Base-by-base conservation (phyloP, 2,888 invertebrate genomes). In the Pristionchus arcanus region DNA sequence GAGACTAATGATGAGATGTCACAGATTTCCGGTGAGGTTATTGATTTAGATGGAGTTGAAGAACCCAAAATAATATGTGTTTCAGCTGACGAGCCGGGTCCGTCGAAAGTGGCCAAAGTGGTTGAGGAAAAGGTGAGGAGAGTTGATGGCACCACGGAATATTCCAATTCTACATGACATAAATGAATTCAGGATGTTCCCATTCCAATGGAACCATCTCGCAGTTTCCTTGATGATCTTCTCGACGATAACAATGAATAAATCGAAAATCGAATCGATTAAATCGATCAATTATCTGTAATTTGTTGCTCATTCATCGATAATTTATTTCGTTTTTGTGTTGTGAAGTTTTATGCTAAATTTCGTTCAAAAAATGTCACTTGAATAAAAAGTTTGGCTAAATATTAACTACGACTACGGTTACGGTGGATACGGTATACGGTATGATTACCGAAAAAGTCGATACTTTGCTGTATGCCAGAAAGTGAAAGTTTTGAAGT, bases 271-370 rank as follows among this genome's bases (percentile, higher is more conserved):
- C 25, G 25, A 63, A 21, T 63, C 63, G 63, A 63, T 63, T 25
- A 63, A n/a, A 63, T 21, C 63, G 63, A 63, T n/a, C 63, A n/a
- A 11, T 63, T 63, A 63, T 63, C n/a, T 59, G 59, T 59, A 59
- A 59, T 59, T 59, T n/a, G 63, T 63, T 63, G 63, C 11, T n/a
- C 25, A 25, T 63, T 63, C n/a, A 63, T 25, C 63, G n/a, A 63
- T 63, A 63, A 63, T 63, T 63, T 63, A n/a, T n/a, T n/a, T 25
- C 25, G 59, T 63, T 63, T 19, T n/a, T 63, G 63, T 63, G 63
- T 63, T 63, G 63, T 63, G 63, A 63, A 63, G 63, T 63, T 63
- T 63, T n/a, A 63, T 63, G 21, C n/a, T 63, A n/a, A n/a, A 63
- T 63, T 25, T 63, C 25, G 63, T 63, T 7, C 0, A 63, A 63